Evolutionary conservation across 2,888 invertebrate species (phyloP), one percentile per base, ranked within the genome.

Genomic region (Cheilosia vernalis): DNA sequence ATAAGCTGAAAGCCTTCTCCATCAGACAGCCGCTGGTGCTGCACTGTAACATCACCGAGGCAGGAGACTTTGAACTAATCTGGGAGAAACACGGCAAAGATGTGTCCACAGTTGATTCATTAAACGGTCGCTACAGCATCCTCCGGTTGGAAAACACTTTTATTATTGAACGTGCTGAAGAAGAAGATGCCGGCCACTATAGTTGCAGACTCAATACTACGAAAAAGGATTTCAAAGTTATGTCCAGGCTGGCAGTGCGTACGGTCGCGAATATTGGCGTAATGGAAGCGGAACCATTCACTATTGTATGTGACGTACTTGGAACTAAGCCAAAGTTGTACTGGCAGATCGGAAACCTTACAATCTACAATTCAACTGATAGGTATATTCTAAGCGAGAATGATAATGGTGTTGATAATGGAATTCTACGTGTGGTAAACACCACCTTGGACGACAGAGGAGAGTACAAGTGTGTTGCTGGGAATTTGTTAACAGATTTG

Each of bases 251-350:
- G 21, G 91, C 92, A 88, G 93, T 94, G 60, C 92, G 93, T 88
- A 90, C 95, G 88, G 93, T 93, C 24, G 91, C 93, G 89, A 94
- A 95, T 90, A 93, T 94, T 87, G 95, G 94, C 89, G 94, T 96
- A 51, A 95, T 97, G 42, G 96, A 97, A 92, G 96, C 95, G 2
- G 96, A 97, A 91, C 95, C 94, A 89, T 92, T 97, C 87, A 94
- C 93, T 89, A 92, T 97, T 83, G 92, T 93, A 84, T 97, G 97
- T 93, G 89, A 90, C 56, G 94, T 95, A 42, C 89, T 93, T 80
- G 96, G 96, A 88, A 94, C 96, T 55, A 92, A 93, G 88, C 94
- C 95, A 21, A 90, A 89, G 63, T 93, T 97, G 74, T 88, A 90
- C 56, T 97, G 97, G 97, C 89, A 88, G 63, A 93, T 94, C 88